Evolutionary conservation across 2,113 vertebrate genomes (phyloP).

Genomic region (Pseudorhombus dupliciocellatus): DNA sequence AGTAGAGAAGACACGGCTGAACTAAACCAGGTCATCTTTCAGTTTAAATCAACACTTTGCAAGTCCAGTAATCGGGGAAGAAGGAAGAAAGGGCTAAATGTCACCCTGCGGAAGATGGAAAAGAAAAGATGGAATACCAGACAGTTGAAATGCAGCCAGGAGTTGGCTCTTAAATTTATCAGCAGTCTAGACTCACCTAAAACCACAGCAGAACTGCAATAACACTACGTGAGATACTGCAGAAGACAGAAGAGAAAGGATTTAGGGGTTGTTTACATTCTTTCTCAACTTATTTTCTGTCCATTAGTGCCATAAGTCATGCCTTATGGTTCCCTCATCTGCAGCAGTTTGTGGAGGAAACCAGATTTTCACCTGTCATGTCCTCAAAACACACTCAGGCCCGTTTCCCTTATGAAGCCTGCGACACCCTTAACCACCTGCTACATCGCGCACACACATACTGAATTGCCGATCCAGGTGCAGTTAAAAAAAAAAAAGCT

Average conservation of each 20-base stretch:
- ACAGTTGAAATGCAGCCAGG: slow-evolving; percentile 39
- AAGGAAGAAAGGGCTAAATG: slow-evolving; percentile 60
- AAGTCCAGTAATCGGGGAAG: slow-evolving; percentile 62
- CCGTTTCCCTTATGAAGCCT: slow-evolving; percentile 46
- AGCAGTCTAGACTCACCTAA: slow-evolving; percentile 1
- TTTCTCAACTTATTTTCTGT: slow-evolving; percentile 41
- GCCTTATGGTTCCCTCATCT: slow-evolving; percentile 27
- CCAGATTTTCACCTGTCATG: slow-evolving; percentile 58
- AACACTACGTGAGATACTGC: slow-evolving; percentile 19
- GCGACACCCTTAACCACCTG: slow-evolving; percentile 68
- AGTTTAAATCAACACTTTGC: slow-evolving; percentile 76
- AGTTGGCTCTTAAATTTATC: slow-evolving; percentile 35
- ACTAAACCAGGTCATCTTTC: slow-evolving; percentile 78
- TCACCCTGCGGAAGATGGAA: slow-evolving; percentile 37
- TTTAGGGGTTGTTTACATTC: slow-evolving; percentile 26
- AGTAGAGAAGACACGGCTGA: slow-evolving; percentile 73
- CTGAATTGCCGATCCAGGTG: slow-evolving; percentile 59
- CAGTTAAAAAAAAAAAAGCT: slow-evolving; percentile 34
- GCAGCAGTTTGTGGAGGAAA: slow-evolving; percentile 21
- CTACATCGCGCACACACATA: slow-evolving; percentile 36
- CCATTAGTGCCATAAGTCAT: slow-evolving; percentile 27
- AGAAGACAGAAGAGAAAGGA: slow-evolving; percentile 15
- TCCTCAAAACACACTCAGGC: slow-evolving; percentile 55
- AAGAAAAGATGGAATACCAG: slow-evolving; percentile 51
- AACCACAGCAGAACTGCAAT: slow-evolving; percentile 11